Evolutionary conservation across 53 echinoderm and acorn worm species (phyloP), one percentile per base, ranked within the genome.

Genomic region (Luidia sarsii): DNA sequence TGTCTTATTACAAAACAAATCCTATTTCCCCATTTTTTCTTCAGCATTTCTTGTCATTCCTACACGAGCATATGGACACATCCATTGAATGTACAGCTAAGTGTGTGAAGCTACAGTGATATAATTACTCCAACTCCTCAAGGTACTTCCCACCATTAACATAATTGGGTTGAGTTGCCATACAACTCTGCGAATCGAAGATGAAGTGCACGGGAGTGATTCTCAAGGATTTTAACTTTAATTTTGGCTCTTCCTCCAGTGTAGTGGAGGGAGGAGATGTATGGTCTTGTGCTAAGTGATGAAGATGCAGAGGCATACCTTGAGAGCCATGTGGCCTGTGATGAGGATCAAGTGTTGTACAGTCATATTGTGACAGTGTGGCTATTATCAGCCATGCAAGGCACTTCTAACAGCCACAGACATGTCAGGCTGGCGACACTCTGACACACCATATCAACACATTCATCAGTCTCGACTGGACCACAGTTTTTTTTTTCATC

Each of bases 391-490:
- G 77, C 32, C 45, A 45, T 43, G 59, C 60, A 33, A 46, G 30
- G 60, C 46, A 61, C 77, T 77, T 46, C 77, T 60, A 60, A 45
- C 61, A 48, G 60, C 61, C 61, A 25, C n/a, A 33, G 45, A 8
- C 77, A 19, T 75, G 75, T 75, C 75, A 57, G 41, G 14, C 39
- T 59, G 61, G 61, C 61, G 77, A 59, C 61, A 41, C 60, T 45
- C 77, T 77, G 77, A 77, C 77, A 77, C 25, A 46, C 39, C 61
- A 41, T 50, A 77, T 77, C 77, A 77, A 39, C 32, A 48, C 77
- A 77, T 77, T 61, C 74, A 77, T 77, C 77, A 77, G 45, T 77
- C 61, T n/a, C 61, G 77, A 77, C 77, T 36, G 56, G 43, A 50
- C 72, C 36, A 15, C 38, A 28, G 31, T 38, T 72, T 36, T 31